A percentile compares a stretch with the other conserved stretches of the same genome.
Conservation (phyloP, 30 jellyfish, hydroid and myxozoan genomes). For the Turritopsis dohrnii region DNA sequence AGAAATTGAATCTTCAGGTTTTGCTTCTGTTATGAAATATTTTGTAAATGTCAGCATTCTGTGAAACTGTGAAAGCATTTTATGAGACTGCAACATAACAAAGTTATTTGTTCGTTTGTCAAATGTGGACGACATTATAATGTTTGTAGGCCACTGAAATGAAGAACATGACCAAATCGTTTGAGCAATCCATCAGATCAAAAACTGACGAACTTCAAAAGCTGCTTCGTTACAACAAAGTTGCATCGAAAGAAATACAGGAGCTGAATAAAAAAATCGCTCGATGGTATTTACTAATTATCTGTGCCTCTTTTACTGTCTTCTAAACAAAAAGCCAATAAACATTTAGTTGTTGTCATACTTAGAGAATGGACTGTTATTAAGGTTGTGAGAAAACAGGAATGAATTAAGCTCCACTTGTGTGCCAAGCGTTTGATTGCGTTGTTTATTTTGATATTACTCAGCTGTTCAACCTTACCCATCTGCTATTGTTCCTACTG, state of each 20-base stretch:
- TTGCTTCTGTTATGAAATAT: neutral
- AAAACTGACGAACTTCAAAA: neutral
- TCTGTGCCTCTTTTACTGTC: neutral
- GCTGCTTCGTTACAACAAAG: neutral
- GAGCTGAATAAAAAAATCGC: neutral
- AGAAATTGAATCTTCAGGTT: neutral
- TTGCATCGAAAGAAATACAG: neutral
- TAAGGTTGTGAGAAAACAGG: too few species aligned
- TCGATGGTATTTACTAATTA: neutral
- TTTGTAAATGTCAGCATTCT: neutral
- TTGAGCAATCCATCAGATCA: neutral
- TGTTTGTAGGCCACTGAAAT: neutral
- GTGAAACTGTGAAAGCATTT: too few species aligned
- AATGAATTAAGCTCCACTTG: too few species aligned
- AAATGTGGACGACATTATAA: too few species aligned
- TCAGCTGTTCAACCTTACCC: too few species aligned
- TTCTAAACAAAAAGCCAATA: too few species aligned
- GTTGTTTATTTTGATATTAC: too few species aligned
- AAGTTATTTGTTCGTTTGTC: neutral
- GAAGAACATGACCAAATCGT: neutral
- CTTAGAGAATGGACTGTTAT: too few species aligned
- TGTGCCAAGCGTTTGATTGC: too few species aligned
- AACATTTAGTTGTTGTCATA: too few species aligned
- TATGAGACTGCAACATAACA: too few species aligned
- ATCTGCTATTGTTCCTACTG: too few species aligned